Conservation (phyloP, 2,797 vertebrate species). For the Phoeniculus purpureus region DNA sequence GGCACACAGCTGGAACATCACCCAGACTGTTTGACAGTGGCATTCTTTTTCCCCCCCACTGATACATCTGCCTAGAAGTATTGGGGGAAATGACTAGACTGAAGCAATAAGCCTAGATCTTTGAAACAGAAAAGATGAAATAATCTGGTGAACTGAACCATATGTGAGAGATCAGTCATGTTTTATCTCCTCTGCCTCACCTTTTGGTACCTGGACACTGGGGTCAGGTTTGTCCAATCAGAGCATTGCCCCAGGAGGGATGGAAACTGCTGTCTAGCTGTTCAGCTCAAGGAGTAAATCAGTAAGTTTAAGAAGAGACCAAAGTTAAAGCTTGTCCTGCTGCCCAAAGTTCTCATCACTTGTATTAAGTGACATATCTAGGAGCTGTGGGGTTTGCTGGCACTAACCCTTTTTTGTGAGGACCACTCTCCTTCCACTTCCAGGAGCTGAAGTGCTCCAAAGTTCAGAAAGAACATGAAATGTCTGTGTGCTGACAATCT, state of each 20-base stretch:
- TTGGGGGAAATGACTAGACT: neutral
- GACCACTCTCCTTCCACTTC: neutral
- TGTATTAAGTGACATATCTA: accelerated
- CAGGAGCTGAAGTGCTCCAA: neutral
- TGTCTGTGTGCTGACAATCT: neutral
- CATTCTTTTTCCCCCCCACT: neutral
- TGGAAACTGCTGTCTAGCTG: neutral
- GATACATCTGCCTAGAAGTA: neutral
- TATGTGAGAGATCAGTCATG: too few species aligned
- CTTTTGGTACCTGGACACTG: accelerated
- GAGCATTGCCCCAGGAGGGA: neutral
- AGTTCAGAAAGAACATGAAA: neutral
- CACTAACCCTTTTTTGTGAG: neutral
- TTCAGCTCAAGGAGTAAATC: accelerated
- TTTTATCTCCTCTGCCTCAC: neutral
- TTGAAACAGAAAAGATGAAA: neutral
- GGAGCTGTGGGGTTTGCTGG: neutral
- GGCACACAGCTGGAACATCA: neutral
- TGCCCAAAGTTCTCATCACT: neutral
- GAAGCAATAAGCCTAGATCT: neutral
- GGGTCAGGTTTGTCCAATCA: accelerated
- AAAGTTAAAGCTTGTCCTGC: neutral
- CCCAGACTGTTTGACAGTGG: neutral
- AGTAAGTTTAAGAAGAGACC: neutral
- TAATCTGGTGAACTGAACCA: neutral